Evolutionary conservation across 2,888 invertebrate species (phyloP), one percentile per base, ranked within the genome.

Genomic region (Amblyteles armatorius): DNA sequence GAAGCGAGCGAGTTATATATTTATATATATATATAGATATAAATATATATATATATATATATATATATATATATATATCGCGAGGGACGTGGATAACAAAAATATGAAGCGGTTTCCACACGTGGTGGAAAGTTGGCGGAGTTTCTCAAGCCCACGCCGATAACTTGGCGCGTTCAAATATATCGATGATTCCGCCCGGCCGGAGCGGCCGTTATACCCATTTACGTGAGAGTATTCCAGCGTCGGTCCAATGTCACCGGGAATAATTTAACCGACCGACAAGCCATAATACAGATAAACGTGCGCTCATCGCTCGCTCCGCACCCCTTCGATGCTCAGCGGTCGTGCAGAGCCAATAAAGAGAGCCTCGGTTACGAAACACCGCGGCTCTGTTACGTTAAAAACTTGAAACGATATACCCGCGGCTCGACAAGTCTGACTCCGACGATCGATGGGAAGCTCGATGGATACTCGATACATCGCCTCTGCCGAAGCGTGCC

Each of bases 401-500:
- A 26, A 57, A 57, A 19, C 26, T 11, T 13, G 22, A 26, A 57
- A 26, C 26, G 44, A 57, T 22, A 26, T 3, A 57, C 9, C 26
- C 22, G 26, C n/a, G 52, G 13, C 57, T 57, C 26, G 57, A 3
- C 11, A 26, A 57, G 57, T 22, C 26, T 2, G 3, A 44, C 55
- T 57, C 26, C 11, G 57, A 19, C 57, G 57, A 57, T 57, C 26
- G 26, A 57, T 57, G 85, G 76, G 85, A 85, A 85, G 67, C 5
- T n/a, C 22, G 71, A 44, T 67, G 60, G 85, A 79, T 60, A 85
- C 72, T 79, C 76, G 85, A 83, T 79, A 77, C 79, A 77, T 82
- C 60, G 63, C 65, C 50, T 76, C 82, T 71, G 81, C 48, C 55
- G 79, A 63, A 74, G 63, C 72, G 63, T 78, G 65, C n/a, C 52